Evolutionary conservation across 2,888 invertebrate genomes (phyloP).

Genomic region (Eupithecia inturbata): DNA sequence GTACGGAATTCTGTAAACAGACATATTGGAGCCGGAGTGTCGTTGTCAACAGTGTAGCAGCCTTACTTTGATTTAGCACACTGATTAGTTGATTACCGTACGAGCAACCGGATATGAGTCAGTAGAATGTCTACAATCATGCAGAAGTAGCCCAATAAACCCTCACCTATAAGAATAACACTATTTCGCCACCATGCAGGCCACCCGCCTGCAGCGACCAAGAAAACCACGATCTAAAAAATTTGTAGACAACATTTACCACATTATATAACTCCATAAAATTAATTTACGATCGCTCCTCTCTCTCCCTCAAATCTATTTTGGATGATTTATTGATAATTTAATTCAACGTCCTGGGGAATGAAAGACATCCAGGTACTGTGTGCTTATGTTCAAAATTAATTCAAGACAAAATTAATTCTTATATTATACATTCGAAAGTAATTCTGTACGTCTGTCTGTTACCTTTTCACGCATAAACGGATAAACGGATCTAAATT

Average conservation of each 20-base stretch:
- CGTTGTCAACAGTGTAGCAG: background rate
- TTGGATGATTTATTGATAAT: slow-evolving; percentile 5
- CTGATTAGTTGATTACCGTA: background rate
- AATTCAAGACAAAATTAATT: no score
- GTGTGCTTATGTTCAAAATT: background rate
- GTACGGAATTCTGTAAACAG: background rate
- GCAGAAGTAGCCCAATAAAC: background rate
- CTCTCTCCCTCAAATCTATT: slow-evolving; percentile 4
- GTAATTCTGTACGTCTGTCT: no score
- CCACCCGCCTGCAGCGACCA: background rate
- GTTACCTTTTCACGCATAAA: no score
- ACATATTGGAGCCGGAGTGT: background rate
- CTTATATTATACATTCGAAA: no score
- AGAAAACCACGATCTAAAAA: background rate
- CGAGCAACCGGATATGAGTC: background rate
- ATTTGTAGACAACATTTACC: background rate
- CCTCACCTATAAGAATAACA: background rate
- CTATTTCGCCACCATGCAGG: background rate
- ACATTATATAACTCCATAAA: slow-evolving; percentile 7
- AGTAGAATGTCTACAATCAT: background rate
- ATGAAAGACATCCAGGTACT: background rate
- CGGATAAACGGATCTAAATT: no score
- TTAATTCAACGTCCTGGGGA: background rate
- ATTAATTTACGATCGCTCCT: slow-evolving; percentile 9
- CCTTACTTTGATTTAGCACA: background rate